Conservation (phyloP, 2,113 vertebrate genomes). For the Cyanoderma ruficeps region DNA sequence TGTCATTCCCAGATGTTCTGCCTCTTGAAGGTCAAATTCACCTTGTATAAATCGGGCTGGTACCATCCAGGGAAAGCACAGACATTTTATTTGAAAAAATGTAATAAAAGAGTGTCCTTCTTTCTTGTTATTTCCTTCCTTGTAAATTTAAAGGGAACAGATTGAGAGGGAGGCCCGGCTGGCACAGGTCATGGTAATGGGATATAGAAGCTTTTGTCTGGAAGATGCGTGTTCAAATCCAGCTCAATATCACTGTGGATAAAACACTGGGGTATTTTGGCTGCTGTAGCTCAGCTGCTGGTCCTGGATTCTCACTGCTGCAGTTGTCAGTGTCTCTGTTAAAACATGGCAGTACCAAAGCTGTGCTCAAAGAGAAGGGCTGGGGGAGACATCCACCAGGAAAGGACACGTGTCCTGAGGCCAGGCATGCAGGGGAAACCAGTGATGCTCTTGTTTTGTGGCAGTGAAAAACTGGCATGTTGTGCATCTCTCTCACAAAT, state of each 20-base stretch:
- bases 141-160: constrained; percentile 66
- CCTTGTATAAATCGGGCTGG: constrained; percentile 72
- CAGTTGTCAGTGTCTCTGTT: not conserved
- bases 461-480: not conserved
- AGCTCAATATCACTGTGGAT: not conserved
- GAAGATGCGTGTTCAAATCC: not conserved
- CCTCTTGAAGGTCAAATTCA: constrained; percentile 77
- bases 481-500: not conserved
- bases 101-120: constrained; percentile 66
- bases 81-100: constrained; percentile 70
- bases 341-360: not conserved
- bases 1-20: constrained; percentile 76
- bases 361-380: not conserved
- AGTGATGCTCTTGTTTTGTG: not conserved
- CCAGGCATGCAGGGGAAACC: not conserved
- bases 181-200: constrained; percentile 30
- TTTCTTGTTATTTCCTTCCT: constrained; percentile 60
- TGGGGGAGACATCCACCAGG: not conserved
- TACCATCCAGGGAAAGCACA: constrained; percentile 66
- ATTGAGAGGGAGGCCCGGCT: constrained; percentile 38
- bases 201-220: constrained; percentile 42
- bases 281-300: not conserved
- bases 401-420: not conserved
- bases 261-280: not conserved
- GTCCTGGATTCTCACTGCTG: not conserved